These are phyloP conservation scores for Rallus crepitans DNA, from an alignment of 2,797 vertebrate genomes.

Conservation along the genomic window DNA sequence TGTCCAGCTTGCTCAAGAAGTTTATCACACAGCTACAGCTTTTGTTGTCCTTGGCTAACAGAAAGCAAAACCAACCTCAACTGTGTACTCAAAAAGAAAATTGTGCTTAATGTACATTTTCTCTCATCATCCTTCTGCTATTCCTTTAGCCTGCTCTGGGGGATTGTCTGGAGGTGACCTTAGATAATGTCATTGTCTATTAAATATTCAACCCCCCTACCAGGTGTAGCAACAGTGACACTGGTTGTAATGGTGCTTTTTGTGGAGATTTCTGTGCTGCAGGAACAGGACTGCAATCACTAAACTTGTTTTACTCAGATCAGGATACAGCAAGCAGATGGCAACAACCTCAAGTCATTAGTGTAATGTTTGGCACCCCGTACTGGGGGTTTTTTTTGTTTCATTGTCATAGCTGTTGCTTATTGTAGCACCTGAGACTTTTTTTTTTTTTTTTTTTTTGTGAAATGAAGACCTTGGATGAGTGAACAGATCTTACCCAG, in stretches of 20 bases:
- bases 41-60: conserved; percentile 64
- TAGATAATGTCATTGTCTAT: background rate
- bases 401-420: background rate
- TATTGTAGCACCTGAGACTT: background rate
- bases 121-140: background rate
- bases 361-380: background rate
- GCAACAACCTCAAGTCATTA: background rate
- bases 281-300: background rate
- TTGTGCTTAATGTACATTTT: background rate
- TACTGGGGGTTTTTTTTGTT: background rate
- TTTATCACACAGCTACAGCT: conserved; percentile 39
- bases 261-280: background rate
- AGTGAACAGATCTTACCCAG: background rate
- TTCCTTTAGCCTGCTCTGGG: background rate
- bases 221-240: background rate
- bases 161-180: background rate
- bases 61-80: conserved; percentile 34
- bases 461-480: background rate
- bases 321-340: background rate
- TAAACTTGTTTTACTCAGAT: background rate
- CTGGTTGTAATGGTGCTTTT: background rate
- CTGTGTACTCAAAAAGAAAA: background rate
- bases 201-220: background rate
- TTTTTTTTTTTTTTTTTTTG: background rate
- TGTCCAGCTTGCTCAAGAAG: conserved; percentile 33